phyloP scores from a whole-genome alignment of 1,140 invertebrate genomes.

The Armadillidium nasatum region DNA sequence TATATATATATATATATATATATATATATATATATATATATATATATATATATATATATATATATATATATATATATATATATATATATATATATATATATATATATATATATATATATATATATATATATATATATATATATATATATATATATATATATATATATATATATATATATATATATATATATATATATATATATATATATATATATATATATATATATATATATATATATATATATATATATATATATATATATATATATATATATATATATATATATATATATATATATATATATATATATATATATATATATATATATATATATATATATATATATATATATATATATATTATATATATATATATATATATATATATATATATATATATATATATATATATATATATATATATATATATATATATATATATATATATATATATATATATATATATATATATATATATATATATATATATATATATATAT shows the following conservation, averaged over 20 bases:
- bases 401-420: no score
- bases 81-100: conserved; percentile 16
- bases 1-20: conserved; percentile 19
- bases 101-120: conserved; percentile 14
- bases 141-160: conserved; percentile 19
- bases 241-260: conserved; percentile 14
- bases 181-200: not conserved
- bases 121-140: conserved; percentile 20
- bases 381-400: not conserved
- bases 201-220: not conserved
- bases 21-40: conserved; percentile 15
- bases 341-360: not conserved
- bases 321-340: not conserved
- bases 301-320: conserved; percentile 17
- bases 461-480: no score
- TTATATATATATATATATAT: conserved; percentile 20
- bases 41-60: not conserved
- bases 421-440: no score
- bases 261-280: conserved; percentile 20
- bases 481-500: no score
- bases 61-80: not conserved
- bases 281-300: conserved; percentile 17
- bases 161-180: conserved; percentile 15
- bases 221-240: conserved; percentile 20
- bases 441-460: no score